Evolutionary conservation across 2,113 vertebrate genomes (phyloP).

Genomic region (Artemisiospiza belli): DNA sequence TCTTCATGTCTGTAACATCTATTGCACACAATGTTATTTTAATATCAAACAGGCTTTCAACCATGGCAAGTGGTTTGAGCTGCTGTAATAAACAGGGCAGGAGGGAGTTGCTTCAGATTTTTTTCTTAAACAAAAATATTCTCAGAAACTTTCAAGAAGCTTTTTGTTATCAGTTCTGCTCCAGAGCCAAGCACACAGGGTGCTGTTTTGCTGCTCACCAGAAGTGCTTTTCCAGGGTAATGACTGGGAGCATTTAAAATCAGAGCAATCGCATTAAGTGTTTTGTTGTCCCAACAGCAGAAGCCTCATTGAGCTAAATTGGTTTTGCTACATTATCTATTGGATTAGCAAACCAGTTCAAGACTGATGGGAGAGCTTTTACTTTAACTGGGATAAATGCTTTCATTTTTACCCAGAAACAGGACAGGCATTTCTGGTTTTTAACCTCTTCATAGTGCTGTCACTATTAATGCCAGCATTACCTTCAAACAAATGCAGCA

Average conservation of each 20-base stretch:
- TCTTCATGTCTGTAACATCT: background rate
- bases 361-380: constrained; percentile 3
- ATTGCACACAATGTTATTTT: background rate
- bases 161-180: background rate
- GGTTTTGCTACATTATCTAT: constrained; percentile 47
- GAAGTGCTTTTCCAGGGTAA: constrained; percentile 36
- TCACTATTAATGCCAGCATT: background rate
- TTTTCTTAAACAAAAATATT: background rate
- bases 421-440: background rate
- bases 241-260: constrained; percentile 33
- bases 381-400: background rate
- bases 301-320: constrained; percentile 56
- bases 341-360: constrained; percentile 13
- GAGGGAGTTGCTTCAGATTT: background rate
- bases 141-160: background rate
- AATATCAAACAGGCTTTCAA: background rate
- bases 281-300: background rate
- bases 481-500: background rate
- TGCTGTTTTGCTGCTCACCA: background rate
- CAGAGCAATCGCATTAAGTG: constrained; percentile 22
- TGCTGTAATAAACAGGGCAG: background rate
- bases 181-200: background rate
- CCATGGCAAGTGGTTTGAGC: background rate
- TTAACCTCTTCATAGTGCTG: background rate
- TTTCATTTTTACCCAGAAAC: constrained; percentile 4